phyloP scores from a whole-genome alignment of 2,888 invertebrate species.

The Nemurella pictetii region DNA sequence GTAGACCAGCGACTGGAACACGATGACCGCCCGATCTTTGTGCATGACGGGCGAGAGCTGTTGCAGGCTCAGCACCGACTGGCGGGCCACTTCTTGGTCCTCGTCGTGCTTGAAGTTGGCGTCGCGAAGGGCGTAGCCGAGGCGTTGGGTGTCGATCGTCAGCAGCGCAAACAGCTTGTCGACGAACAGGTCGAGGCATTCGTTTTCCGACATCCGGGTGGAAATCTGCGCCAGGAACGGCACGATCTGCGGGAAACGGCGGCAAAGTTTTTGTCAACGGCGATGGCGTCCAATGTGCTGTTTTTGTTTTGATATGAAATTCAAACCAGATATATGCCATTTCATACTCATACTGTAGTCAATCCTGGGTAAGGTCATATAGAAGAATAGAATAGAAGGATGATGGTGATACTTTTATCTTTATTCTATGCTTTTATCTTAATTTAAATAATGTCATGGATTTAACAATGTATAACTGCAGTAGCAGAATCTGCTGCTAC shows the following conservation, averaged over 20 bases:
- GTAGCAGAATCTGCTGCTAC: no score
- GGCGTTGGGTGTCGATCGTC: constrained; percentile 64
- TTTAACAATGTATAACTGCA: no score
- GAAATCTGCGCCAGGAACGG: constrained; percentile 60
- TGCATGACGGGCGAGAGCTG: constrained; percentile 51
- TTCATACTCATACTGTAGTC: not conserved
- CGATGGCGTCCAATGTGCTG: no score
- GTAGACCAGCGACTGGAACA: constrained; percentile 66
- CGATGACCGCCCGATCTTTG: constrained; percentile 62
- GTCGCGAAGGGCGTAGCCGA: constrained; percentile 63
- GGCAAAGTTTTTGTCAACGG: no score
- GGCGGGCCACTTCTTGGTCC: constrained; percentile 41
- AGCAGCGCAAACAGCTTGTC: constrained; percentile 64
- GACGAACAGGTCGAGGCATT: constrained; percentile 62
- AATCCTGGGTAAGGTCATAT: no score
- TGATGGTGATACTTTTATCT: no score
- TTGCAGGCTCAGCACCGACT: constrained; percentile 61
- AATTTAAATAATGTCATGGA: no score
- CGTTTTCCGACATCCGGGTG: constrained; percentile 50
- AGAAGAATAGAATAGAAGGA: no score
- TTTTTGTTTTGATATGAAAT: not conserved
- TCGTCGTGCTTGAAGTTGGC: constrained; percentile 52
- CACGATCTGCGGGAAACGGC: constrained; percentile 59
- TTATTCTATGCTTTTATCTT: no score
- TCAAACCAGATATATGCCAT: not conserved